These are phyloP conservation scores for Agonopterix heracliana DNA, from an alignment of 2,888 invertebrate genomes.

Conservation along the genomic window DNA sequence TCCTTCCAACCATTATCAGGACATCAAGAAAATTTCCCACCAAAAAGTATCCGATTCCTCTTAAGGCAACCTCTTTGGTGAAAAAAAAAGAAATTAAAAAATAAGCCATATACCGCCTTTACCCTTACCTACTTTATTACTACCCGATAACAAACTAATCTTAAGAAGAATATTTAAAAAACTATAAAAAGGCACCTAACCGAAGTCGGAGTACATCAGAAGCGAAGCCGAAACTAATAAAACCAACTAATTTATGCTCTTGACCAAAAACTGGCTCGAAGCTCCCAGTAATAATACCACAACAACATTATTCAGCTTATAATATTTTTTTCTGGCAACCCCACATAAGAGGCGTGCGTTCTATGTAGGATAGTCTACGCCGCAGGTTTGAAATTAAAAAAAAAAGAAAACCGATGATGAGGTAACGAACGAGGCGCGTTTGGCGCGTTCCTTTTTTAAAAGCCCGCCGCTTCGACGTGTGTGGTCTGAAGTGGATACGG, in stretches of 20 bases:
- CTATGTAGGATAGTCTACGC: constrained; percentile 63
- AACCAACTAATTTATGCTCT: constrained; percentile 57
- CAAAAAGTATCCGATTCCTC: constrained; percentile 23
- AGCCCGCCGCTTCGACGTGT: constrained; percentile 61
- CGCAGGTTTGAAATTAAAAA: constrained; percentile 48
- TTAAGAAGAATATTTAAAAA: constrained; percentile 61
- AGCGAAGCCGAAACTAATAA: constrained; percentile 46
- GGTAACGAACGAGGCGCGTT: constrained; percentile 74
- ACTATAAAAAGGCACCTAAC: constrained; percentile 48
- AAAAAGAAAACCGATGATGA: constrained; percentile 60
- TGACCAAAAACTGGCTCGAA: constrained; percentile 28
- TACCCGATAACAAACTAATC: constrained; percentile 65
- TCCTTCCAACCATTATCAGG: constrained; percentile 21
- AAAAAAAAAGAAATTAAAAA: constrained; percentile 21
- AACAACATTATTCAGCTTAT: constrained; percentile 60
- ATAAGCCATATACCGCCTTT: constrained; percentile 32
- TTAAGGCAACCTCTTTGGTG: constrained; percentile 15
- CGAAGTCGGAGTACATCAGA: constrained; percentile 43
- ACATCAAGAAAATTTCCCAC: constrained; percentile 25
- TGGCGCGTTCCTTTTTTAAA: constrained; percentile 72
- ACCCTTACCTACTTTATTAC: constrained; percentile 58
- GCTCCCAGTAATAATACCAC: constrained; percentile 42
- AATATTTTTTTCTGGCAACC: constrained; percentile 38
- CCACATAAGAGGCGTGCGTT: constrained; percentile 30
- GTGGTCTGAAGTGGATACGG: constrained; percentile 46